Percentiles rank a stretch among this genome's conserved stretches.
Evolutionary conservation across 2,888 invertebrate species (phyloP).

Genomic region (Drosophila birchii): DNA sequence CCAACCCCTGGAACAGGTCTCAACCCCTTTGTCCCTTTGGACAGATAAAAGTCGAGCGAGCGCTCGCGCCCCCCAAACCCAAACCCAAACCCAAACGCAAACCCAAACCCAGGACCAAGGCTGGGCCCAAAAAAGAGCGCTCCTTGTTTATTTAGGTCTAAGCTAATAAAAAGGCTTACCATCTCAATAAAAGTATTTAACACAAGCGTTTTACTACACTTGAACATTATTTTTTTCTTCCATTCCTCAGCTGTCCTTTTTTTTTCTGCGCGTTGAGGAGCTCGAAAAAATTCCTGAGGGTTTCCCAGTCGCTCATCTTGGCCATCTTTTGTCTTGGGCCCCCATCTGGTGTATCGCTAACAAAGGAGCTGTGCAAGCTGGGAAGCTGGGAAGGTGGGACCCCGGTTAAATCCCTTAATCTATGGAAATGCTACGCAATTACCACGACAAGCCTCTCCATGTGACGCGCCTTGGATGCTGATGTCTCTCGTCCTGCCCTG

Average conservation of each 20-base stretch:
- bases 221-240: constrained; percentile 67
- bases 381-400: constrained; percentile 5
- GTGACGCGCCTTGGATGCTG: constrained; percentile 57
- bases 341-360: constrained; percentile 63
- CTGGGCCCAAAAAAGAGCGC: constrained; percentile 7
- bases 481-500: constrained; percentile 53
- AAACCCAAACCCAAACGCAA: constrained; percentile 6
- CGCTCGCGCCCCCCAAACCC: constrained; percentile 29
- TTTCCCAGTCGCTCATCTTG: constrained; percentile 48
- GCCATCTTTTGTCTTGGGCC: constrained; percentile 41
- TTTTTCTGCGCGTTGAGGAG: constrained; percentile 16
- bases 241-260: constrained; percentile 20
- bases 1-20: constrained; percentile 5
- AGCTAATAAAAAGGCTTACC: constrained; percentile 83
- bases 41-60: constrained; percentile 62
- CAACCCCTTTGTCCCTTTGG: constrained; percentile 54
- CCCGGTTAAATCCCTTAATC: constrained; percentile 82
- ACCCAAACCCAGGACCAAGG: constrained; percentile 12
- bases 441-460: constrained; percentile 78
- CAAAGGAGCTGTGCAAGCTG: constrained; percentile 48
- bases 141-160: constrained; percentile 80
- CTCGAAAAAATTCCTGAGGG: constrained; percentile 8
- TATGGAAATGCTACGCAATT: constrained; percentile 84
- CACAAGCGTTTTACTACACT: constrained; percentile 84
- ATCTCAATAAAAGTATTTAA: constrained; percentile 84